Evolutionary conservation across 2,888 invertebrate genomes (phyloP).

Genomic region (Mesorhabditis spiculigera): DNA sequence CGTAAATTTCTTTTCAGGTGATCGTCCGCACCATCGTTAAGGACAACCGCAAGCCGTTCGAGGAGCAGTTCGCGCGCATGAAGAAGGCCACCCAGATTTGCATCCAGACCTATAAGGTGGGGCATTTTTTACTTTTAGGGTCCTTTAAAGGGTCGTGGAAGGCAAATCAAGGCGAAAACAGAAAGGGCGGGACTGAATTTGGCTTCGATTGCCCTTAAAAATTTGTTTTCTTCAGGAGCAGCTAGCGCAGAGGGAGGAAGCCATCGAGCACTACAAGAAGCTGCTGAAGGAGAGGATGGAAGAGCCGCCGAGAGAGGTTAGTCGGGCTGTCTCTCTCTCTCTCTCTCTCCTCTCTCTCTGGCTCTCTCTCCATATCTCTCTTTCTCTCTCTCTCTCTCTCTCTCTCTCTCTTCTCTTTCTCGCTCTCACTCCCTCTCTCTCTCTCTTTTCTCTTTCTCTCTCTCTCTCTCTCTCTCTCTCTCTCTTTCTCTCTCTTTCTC

Average conservation of each 20-base stretch:
- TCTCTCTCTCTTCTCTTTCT: too few relatives aligned
- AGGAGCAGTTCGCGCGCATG: slow-evolving; percentile 34
- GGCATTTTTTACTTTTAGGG: background rate
- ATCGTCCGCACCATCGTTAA: slow-evolving; percentile 34
- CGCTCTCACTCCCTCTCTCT: too few relatives aligned
- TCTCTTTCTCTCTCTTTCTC: too few relatives aligned
- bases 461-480: too few relatives aligned
- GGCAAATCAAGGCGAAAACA: background rate
- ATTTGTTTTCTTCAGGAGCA: slow-evolving; percentile 32
- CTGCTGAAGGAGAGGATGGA: slow-evolving; percentile 28
- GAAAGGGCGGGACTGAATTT: background rate
- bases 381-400: too few relatives aligned
- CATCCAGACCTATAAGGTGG: slow-evolving; percentile 46
- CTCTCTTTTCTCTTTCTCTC: too few relatives aligned
- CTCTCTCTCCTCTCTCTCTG: too few relatives aligned
- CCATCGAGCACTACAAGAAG: slow-evolving; percentile 40
- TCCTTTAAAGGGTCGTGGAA: slow-evolving; percentile 7
- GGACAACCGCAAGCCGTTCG: slow-evolving; percentile 44
- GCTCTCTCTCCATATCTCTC: too few relatives aligned
- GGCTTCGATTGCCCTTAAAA: too few relatives aligned
- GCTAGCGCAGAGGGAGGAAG: slow-evolving; percentile 40
- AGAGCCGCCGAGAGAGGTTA: slow-evolving; percentile 7
- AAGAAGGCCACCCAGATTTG: slow-evolving; percentile 39
- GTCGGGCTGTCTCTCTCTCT: background rate
- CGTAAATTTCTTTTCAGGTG: slow-evolving; percentile 7